Evolutionary conservation across 1,140 invertebrate genomes (phyloP).

Genomic region (Leucophenga varia): DNA sequence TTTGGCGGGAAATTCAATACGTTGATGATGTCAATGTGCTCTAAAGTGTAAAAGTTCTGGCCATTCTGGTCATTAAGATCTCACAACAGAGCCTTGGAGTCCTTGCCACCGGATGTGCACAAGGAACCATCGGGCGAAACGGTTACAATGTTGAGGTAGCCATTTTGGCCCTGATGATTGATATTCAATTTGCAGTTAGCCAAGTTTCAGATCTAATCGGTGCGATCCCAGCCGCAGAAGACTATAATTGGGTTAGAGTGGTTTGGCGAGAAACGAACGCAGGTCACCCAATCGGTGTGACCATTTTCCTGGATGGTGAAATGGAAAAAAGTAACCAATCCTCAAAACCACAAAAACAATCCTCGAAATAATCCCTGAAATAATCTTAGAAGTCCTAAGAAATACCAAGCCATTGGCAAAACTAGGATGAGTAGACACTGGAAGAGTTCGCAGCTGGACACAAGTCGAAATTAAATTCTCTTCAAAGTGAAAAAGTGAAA

Average conservation of each 20-base stretch:
- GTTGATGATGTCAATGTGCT: constrained; percentile 97
- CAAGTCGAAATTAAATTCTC: too few relatives aligned
- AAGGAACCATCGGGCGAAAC: constrained; percentile 98
- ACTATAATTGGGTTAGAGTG: constrained; percentile 97
- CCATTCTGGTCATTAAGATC: constrained; percentile 98
- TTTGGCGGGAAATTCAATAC: constrained; percentile 98
- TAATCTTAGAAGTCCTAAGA: too few relatives aligned
- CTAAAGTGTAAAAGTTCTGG: constrained; percentile 96
- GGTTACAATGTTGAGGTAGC: constrained; percentile 96
- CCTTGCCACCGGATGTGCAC: constrained; percentile 97
- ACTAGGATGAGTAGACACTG: too few relatives aligned
- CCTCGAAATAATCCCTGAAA: too few relatives aligned
- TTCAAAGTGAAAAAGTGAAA: too few relatives aligned
- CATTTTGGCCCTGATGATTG: constrained; percentile 93
- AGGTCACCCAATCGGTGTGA: constrained; percentile 97
- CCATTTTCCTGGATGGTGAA: constrained; percentile 98
- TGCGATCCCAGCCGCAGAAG: constrained; percentile 95
- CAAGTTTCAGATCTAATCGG: constrained; percentile 98
- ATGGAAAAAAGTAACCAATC: too few relatives aligned
- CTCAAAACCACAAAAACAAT: too few relatives aligned
- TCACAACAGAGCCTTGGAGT: too few relatives aligned
- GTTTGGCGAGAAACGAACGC: constrained; percentile 96
- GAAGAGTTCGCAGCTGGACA: too few relatives aligned
- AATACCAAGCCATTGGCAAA: too few relatives aligned
- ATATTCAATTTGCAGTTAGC: constrained; percentile 97